These are phyloP conservation scores for Xiphorhynchus elegans DNA, from an alignment of 2,113 vertebrate species.

Conservation along the genomic window DNA sequence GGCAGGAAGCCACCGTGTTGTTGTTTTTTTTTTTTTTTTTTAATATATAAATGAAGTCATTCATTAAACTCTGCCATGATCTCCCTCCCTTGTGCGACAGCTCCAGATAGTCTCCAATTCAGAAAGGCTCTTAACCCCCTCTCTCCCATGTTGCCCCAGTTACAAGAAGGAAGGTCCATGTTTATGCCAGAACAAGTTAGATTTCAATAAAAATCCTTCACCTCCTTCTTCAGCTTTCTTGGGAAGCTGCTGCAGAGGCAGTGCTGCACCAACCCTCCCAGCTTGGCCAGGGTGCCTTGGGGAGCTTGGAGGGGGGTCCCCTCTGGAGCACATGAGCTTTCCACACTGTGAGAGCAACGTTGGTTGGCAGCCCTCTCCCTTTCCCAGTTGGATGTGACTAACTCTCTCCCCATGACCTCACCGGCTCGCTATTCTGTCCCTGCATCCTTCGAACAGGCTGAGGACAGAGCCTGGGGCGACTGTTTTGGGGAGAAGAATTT, in stretches of 20 bases:
- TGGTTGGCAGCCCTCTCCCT: slow-evolving; percentile 29
- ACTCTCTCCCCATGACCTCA: slow-evolving; percentile 78
- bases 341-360: background rate
- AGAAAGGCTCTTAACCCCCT: slow-evolving; percentile 23
- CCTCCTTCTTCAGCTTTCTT: background rate
- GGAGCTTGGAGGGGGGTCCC: background rate
- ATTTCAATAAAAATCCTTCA: background rate
- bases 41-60: slow-evolving; percentile 72
- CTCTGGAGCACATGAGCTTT: background rate
- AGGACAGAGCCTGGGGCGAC: slow-evolving; percentile 10
- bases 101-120: slow-evolving; percentile 29
- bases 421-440: slow-evolving; percentile 68
- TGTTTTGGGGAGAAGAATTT: background rate
- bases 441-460: slow-evolving; percentile 49
- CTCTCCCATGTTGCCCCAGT: background rate
- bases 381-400: slow-evolving; percentile 59
- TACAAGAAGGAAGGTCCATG: accelerated
- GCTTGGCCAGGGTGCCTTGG: background rate
- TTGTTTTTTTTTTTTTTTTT: background rate
- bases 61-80: slow-evolving; percentile 62
- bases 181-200: background rate
- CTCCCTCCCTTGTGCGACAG: slow-evolving; percentile 25
- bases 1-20: slow-evolving; percentile 58
- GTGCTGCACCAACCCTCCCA: background rate
- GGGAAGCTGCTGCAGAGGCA: background rate